A percentile compares a stretch with the other conserved stretches of the same genome.
phyloP scores from a whole-genome alignment of 37 sponge, comb jelly and placozoan species.

The Aplysina aerophoba region DNA sequence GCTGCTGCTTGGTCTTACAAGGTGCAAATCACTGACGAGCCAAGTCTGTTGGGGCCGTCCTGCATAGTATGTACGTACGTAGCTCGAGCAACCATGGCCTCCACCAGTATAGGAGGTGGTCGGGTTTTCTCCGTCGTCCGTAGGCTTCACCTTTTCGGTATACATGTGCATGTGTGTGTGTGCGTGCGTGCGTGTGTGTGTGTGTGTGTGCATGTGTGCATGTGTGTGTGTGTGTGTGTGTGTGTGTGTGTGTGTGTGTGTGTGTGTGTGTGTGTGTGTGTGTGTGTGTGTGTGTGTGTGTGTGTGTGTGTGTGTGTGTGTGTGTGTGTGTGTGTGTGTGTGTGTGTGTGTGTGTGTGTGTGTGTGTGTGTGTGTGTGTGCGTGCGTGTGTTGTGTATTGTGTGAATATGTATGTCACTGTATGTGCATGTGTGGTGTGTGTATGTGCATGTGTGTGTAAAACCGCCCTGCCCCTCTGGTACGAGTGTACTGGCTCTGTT shows the following conservation, averaged over 20 bases:
- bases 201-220: slow-evolving; percentile 51
- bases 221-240: slow-evolving; percentile 56
- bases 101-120: no score
- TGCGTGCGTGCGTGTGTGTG: slow-evolving; percentile 32
- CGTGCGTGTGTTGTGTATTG: not conserved
- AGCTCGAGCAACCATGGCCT: no score
- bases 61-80: no score
- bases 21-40: no score
- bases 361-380: slow-evolving; percentile 10
- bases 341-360: slow-evolving; percentile 38
- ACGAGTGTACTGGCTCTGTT: no score
- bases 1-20: no score
- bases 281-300: slow-evolving; percentile 49
- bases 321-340: slow-evolving; percentile 57
- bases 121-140: no score
- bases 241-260: slow-evolving; percentile 55
- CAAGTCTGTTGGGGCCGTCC: no score
- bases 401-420: slow-evolving; percentile 37
- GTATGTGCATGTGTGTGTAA: no score
- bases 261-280: slow-evolving; percentile 49
- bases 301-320: slow-evolving; percentile 54
- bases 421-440: slow-evolving; percentile 29
- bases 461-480: no score
- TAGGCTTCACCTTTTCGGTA: no score
- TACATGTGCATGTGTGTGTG: no score